Conservation (phyloP, 2,113 vertebrate species). For the Osmerus mordax region DNA sequence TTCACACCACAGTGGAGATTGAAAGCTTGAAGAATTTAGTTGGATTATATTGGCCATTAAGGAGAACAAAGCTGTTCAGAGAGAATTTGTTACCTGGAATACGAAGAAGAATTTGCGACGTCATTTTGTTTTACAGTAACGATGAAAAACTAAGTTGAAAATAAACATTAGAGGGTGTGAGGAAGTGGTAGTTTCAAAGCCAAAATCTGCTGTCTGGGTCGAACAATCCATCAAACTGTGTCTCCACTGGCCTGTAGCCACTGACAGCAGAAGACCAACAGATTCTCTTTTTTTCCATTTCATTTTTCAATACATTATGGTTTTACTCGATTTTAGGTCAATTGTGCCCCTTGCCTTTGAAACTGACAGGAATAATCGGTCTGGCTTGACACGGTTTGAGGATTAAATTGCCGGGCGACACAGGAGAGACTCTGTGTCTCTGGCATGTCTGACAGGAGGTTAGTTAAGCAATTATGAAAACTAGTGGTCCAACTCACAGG, state of each 20-base stretch:
- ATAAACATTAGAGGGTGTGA: conserved; percentile 30
- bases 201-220: conserved; percentile 49
- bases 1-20: conserved; percentile 62
- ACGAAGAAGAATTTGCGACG: conserved; percentile 47
- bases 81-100: conserved; percentile 51
- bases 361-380: conserved; percentile 62
- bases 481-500: conserved; percentile 30
- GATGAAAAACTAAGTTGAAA: conserved; percentile 37
- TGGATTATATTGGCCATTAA: conserved; percentile 47
- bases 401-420: conserved; percentile 56
- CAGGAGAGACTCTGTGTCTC: conserved; percentile 41
- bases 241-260: conserved; percentile 23
- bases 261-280: conserved; percentile 36
- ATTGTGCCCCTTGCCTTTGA: conserved; percentile 40
- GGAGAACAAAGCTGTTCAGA: conserved; percentile 51
- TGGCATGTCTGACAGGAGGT: conserved; percentile 50
- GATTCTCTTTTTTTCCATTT: conserved; percentile 22
- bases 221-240: conserved; percentile 56
- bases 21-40: conserved; percentile 52
- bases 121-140: conserved; percentile 47
- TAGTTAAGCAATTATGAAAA: conserved; percentile 50
- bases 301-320: conserved; percentile 39
- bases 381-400: conserved; percentile 50
- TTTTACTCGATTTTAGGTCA: conserved; percentile 39
- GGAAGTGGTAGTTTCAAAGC: conserved; percentile 22